Base-by-base conservation (phyloP, 1,140 invertebrate genomes). In the Hyposmocoma kahamanoa region DNA sequence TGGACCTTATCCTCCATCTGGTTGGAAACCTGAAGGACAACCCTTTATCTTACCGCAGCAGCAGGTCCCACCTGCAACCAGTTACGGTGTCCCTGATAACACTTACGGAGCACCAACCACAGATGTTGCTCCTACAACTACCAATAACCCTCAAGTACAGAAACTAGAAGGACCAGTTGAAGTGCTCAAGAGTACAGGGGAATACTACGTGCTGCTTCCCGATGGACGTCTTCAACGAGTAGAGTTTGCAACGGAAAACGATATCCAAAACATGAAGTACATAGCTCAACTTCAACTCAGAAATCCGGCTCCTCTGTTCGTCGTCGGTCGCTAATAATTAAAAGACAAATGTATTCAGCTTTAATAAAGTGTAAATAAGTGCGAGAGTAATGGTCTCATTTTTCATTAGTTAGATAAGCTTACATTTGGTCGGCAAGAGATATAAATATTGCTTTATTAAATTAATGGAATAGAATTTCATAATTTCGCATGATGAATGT, bases 261-360 rank as follows among this genome's bases (percentile, higher is more conserved):
- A 82, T 46, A 43, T 80, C 6, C 74, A 77, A 54, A 83, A 80
- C 21, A 77, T 82, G 82, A 76, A 64, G 45, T 71, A 80, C n/a
- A 69, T 68, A 0, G 79, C 74, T 0, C 62, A 63, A 17, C 41
- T 83, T 22, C 67, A 79, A 38, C 42, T 75, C 0, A 53, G 66
- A 11, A 62, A 76, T 10, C 68, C 67, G 4, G 77, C 72, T 0
- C 74, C 77, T 0, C 45, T 83, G 15, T 66, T 67, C 24, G 50
- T 81, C 0, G 70, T 81, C 46, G 64, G 63, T 36, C 65, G 67
- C 50, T 80, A 55, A 68, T 15, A 19, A 32, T 19, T 45, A 20
- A 19, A 20, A 45, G 10, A 2, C 22, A 13, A 42, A 28, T 28
- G 24, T 28, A n/a, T n/a, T n/a, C n/a, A n/a, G n/a, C n/a, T n/a